Percentiles rank a stretch among this genome's conserved stretches.
These are phyloP conservation scores for Trissonchulus latispiculum DNA, from an alignment of 2,888 invertebrate species.

Conservation along the genomic window DNA sequence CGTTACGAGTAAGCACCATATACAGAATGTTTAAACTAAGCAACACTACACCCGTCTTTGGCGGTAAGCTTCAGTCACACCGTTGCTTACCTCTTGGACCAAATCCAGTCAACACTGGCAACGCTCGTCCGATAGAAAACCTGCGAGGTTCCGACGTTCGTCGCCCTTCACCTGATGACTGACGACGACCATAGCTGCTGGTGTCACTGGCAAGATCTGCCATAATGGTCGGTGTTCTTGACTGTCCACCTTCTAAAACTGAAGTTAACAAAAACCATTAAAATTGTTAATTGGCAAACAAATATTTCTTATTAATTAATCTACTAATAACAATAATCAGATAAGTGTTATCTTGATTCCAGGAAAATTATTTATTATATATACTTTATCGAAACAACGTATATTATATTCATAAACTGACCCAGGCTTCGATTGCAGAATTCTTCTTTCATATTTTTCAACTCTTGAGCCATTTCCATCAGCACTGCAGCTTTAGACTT, in stretches of 20 bases:
- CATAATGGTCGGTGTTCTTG: constrained; percentile 23
- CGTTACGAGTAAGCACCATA: too few species aligned
- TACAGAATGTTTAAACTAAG: too few species aligned
- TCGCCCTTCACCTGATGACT: not conserved
- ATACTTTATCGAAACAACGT: too few species aligned
- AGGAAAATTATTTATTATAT: too few species aligned
- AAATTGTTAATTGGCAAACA: not conserved
- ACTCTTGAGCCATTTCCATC: constrained; percentile 71
- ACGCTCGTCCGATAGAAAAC: not conserved
- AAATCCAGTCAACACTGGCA: not conserved
- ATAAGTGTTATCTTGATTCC: too few species aligned
- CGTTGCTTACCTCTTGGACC: not conserved
- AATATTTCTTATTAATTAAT: not conserved
- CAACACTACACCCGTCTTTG: too few species aligned
- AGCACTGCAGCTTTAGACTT: constrained; percentile 73
- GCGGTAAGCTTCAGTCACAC: too few species aligned
- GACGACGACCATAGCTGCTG: constrained; percentile 21
- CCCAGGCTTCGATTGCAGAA: constrained; percentile 46
- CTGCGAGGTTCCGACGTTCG: not conserved
- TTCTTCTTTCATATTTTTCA: constrained; percentile 74
- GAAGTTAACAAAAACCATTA: not conserved
- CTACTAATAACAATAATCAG: not conserved
- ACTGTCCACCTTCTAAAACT: constrained; percentile 8
- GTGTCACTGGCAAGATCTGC: constrained; percentile 22
- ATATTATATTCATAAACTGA: too few species aligned